Conservation (phyloP, 2,797 vertebrate genomes). For the Sebastes nivosus region DNA sequence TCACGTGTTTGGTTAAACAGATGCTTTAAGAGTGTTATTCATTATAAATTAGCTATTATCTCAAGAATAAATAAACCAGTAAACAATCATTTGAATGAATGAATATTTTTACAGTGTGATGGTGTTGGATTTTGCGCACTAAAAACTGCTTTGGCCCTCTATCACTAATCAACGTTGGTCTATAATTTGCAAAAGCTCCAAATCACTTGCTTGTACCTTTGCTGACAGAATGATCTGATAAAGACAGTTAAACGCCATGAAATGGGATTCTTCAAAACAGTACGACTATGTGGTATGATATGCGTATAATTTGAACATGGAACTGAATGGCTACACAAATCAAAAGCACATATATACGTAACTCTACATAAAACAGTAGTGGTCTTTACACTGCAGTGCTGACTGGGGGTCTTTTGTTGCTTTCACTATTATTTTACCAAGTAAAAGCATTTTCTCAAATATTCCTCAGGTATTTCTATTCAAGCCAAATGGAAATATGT, state of each 20-base stretch:
- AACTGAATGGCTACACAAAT: conserved; percentile 68
- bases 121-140: conserved; percentile 67
- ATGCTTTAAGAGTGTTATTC: neutral
- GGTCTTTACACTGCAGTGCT: conserved; percentile 14
- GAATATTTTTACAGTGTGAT: conserved; percentile 55
- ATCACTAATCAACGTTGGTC: neutral
- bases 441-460: neutral
- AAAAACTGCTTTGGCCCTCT: conserved; percentile 4
- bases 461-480: neutral
- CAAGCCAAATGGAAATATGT: neutral
- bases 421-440: neutral
- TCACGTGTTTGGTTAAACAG: neutral
- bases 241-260: conserved; percentile 59
- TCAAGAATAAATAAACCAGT: neutral
- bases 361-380: conserved; percentile 64
- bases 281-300: conserved; percentile 37
- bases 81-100: neutral
- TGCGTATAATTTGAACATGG: conserved; percentile 52
- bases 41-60: neutral
- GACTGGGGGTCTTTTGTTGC: neutral
- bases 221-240: conserved; percentile 48
- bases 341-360: conserved; percentile 71
- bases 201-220: conserved; percentile 37
- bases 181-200: conserved; percentile 42
- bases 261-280: conserved; percentile 57